Conservation (phyloP, 2,888 invertebrate genomes). For the Xylota segnis region DNA sequence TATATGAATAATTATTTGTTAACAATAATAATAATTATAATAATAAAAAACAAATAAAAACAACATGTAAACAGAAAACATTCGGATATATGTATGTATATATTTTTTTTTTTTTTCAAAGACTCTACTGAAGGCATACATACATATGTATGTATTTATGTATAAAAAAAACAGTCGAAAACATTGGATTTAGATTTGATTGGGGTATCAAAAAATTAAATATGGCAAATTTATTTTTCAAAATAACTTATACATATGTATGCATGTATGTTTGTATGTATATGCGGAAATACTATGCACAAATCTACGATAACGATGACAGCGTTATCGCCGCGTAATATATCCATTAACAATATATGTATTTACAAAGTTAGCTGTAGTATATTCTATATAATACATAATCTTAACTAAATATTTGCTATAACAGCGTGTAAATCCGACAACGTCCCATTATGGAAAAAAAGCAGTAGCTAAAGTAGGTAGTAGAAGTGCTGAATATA, state of each 20-base stretch:
- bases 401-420: constrained; percentile 9
- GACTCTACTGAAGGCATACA: constrained; percentile 5
- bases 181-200: neutral
- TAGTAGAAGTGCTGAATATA: constrained; percentile 23
- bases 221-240: constrained; percentile 35
- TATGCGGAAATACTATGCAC: constrained; percentile 8
- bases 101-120: constrained; percentile 15
- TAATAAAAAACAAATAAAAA: constrained; percentile 5
- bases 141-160: constrained; percentile 7
- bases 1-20: constrained; percentile 28
- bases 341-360: constrained; percentile 3
- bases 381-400: constrained; percentile 2
- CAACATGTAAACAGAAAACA: constrained; percentile 32
- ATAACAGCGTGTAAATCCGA: constrained; percentile 25
- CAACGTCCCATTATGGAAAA: constrained; percentile 38
- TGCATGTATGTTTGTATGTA: neutral
- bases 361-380: constrained; percentile 22
- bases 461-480: constrained; percentile 39
- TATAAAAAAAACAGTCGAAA: neutral
- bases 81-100: neutral
- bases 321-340: constrained; percentile 9
- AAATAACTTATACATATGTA: constrained; percentile 11
- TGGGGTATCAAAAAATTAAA: constrained; percentile 1
- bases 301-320: constrained; percentile 2
- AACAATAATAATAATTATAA: constrained; percentile 13